These are phyloP conservation scores for Chironex yamaguchii DNA, from an alignment of 30 jellyfish, hydroid and myxozoan genomes.

Conservation along the genomic window DNA sequence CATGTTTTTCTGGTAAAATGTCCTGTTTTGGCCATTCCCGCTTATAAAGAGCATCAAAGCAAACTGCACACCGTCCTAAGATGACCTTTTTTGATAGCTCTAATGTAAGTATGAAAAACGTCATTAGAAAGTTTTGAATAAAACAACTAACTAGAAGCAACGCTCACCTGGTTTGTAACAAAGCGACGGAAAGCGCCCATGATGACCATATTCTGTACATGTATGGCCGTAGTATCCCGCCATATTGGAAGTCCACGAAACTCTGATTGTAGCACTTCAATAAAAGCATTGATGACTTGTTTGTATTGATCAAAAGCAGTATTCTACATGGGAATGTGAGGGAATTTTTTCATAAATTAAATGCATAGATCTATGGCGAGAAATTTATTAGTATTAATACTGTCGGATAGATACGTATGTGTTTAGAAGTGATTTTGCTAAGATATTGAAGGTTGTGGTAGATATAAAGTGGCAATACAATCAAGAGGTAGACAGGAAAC, in stretches of 20 bases:
- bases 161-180: constrained; percentile 93
- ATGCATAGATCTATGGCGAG: neutral
- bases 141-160: too few relatives aligned
- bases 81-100: too few relatives aligned
- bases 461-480: too few relatives aligned
- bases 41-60: too few relatives aligned
- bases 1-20: too few relatives aligned
- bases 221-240: constrained; percentile 96
- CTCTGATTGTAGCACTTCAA: constrained; percentile 74
- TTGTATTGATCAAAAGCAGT: constrained; percentile 89
- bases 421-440: neutral
- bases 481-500: too few relatives aligned
- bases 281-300: constrained; percentile 83
- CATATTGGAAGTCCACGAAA: constrained; percentile 87
- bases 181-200: constrained; percentile 97
- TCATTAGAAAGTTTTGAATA: too few relatives aligned
- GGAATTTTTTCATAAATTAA: neutral
- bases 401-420: neutral
- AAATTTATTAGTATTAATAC: neutral
- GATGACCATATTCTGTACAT: constrained; percentile 75
- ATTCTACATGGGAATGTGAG: constrained; percentile 52
- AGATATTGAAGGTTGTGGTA: too few relatives aligned
- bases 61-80: too few relatives aligned
- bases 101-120: too few relatives aligned
- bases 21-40: too few relatives aligned